Conservation (phyloP, 2,113 vertebrate genomes). For the Scomber japonicus region DNA sequence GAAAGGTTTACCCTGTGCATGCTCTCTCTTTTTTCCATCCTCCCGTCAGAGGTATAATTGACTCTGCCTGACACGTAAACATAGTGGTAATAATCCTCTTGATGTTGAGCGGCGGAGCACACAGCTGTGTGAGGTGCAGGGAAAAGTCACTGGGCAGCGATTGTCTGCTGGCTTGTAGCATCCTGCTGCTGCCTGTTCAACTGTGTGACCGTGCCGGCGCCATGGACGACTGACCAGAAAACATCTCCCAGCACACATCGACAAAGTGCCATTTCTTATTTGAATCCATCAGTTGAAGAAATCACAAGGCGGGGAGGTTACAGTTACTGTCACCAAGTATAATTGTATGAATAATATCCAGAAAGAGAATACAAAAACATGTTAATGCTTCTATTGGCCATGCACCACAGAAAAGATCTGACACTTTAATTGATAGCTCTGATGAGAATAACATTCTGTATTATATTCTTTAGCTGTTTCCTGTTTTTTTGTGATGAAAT, state of each 20-base stretch:
- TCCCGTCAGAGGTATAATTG: constrained; percentile 58
- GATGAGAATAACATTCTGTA: background rate
- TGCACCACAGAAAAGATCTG: background rate
- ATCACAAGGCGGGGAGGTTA: constrained; percentile 15
- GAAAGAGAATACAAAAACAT: background rate
- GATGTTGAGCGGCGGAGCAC: constrained; percentile 43
- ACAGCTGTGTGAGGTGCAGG: constrained; percentile 50
- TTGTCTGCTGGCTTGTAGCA: constrained; percentile 18
- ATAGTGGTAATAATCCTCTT: constrained; percentile 65
- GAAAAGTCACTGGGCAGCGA: constrained; percentile 42
- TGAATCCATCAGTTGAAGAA: constrained; percentile 6
- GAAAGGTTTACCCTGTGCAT: constrained; percentile 33
- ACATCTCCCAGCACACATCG: background rate
- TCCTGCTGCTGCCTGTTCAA: background rate
- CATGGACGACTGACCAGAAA: constrained; percentile 5
- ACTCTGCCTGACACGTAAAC: constrained; percentile 71
- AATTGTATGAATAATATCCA: background rate
- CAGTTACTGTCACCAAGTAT: background rate
- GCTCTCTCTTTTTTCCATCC: constrained; percentile 5
- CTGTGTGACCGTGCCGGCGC: background rate
- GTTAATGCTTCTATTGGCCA: background rate
- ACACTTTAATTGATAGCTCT: background rate
- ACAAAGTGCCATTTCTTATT: constrained; percentile 13
- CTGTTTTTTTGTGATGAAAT: background rate
- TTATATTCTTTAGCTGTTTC: background rate